Conservation (phyloP, 1,140 invertebrate genomes). For the Drosophila cardini region DNA sequence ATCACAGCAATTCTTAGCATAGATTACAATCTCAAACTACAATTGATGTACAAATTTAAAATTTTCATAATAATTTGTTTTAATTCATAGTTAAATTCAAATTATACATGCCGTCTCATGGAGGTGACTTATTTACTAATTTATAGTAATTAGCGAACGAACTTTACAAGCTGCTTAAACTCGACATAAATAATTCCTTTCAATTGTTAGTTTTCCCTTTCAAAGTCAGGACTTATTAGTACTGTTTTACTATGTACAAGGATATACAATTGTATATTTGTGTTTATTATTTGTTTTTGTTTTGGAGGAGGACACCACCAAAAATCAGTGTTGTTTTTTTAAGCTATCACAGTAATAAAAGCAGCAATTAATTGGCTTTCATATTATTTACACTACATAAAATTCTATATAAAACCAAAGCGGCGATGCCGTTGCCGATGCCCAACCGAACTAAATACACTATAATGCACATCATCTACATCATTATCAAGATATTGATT, state of each 20-base stretch:
- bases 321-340: conserved; percentile 47
- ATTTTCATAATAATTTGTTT: conserved; percentile 47
- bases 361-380: conserved; percentile 48
- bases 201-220: conserved; percentile 35
- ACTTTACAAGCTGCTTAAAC: conserved; percentile 57
- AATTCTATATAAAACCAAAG: conserved; percentile 61
- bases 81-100: conserved; percentile 65
- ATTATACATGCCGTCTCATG: conserved; percentile 56
- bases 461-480: conserved; percentile 30
- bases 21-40: conserved; percentile 40
- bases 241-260: conserved; percentile 44
- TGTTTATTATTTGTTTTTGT: background rate
- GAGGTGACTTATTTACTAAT: conserved; percentile 46
- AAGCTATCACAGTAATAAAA: conserved; percentile 71
- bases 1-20: conserved; percentile 69
- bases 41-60: conserved; percentile 53
- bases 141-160: conserved; percentile 36
- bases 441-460: conserved; percentile 51
- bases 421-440: conserved; percentile 47
- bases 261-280: conserved; percentile 23
- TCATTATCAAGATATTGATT: conserved; percentile 44
- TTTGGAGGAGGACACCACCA: conserved; percentile 17
- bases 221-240: conserved; percentile 28
- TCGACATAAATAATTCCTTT: conserved; percentile 60
- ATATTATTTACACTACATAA: conserved; percentile 59